Evolutionary conservation across 2,797 vertebrate species (phyloP).

Genomic region (Thripadectes ignobilis): DNA sequence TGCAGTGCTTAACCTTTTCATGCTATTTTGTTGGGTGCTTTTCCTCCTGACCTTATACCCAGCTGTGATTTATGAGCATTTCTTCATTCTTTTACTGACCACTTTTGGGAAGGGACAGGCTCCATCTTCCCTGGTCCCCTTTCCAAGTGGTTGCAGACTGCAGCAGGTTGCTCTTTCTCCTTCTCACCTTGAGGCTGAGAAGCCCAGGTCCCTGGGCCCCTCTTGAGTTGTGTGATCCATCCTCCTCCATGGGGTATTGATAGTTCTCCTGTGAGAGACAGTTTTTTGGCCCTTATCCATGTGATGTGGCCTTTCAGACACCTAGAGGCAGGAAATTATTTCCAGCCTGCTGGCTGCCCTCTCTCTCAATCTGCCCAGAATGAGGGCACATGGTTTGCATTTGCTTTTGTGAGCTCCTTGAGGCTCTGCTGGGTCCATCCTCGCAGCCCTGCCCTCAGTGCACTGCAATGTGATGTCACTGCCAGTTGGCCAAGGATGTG

Average conservation of each 20-base stretch:
- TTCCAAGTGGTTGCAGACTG: not conserved
- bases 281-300: fast-evolving
- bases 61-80: not conserved
- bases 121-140: fast-evolving
- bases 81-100: not conserved
- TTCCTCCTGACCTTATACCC: not conserved
- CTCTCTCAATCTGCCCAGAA: not conserved
- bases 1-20: not conserved
- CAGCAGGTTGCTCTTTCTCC: not conserved
- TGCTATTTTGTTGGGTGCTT: not conserved
- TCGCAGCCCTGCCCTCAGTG: not conserved
- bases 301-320: not conserved
- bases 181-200: not conserved
- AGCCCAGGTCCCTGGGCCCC: not conserved
- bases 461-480: too few relatives aligned
- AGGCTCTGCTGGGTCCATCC: not conserved
- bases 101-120: not conserved
- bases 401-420: not conserved
- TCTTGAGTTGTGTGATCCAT: not conserved
- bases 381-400: not conserved
- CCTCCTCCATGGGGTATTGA: fast-evolving
- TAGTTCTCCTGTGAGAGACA: not conserved
- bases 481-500: fast-evolving
- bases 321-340: not conserved
- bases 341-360: not conserved